Evolutionary conservation across 2,797 vertebrate genomes (phyloP).

Genomic region (Enteromius treurensis): DNA sequence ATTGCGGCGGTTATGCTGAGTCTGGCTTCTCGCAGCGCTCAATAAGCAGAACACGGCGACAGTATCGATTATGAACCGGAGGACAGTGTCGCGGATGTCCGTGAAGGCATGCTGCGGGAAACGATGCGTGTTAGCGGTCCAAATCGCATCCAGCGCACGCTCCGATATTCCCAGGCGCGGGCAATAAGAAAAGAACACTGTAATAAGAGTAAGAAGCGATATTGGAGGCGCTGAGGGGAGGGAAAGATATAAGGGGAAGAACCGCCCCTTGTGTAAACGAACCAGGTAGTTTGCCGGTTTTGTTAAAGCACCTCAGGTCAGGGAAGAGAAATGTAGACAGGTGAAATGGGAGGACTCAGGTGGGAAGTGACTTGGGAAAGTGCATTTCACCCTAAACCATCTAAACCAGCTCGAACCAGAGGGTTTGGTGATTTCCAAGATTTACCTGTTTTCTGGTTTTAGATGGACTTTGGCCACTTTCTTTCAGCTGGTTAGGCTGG

Average conservation of each 20-base stretch:
- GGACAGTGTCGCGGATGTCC: constrained; percentile 64
- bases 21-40: constrained; percentile 22
- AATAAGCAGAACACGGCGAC: constrained; percentile 51
- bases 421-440: background rate
- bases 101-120: constrained; percentile 38
- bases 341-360: background rate
- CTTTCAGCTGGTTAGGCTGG: background rate
- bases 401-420: background rate
- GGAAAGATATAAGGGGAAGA: constrained; percentile 60
- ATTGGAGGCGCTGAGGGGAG: constrained; percentile 46
- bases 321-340: background rate
- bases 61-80: constrained; percentile 55
- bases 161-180: constrained; percentile 45
- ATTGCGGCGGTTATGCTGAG: constrained; percentile 31
- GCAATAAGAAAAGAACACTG: constrained; percentile 44
- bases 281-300: constrained; percentile 60
- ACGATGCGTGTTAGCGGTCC: constrained; percentile 19
- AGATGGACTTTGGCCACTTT: background rate
- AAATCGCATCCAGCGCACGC: constrained; percentile 7
- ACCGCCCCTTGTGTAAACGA: constrained; percentile 63
- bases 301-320: constrained; percentile 13
- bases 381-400: background rate
- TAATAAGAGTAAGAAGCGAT: constrained; percentile 51
- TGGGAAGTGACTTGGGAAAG: constrained; percentile 10
- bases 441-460: background rate